Percentiles rank a stretch among this genome's conserved stretches.
phyloP scores from a whole-genome alignment of 2,888 invertebrate genomes.

The Tachina grossa region DNA sequence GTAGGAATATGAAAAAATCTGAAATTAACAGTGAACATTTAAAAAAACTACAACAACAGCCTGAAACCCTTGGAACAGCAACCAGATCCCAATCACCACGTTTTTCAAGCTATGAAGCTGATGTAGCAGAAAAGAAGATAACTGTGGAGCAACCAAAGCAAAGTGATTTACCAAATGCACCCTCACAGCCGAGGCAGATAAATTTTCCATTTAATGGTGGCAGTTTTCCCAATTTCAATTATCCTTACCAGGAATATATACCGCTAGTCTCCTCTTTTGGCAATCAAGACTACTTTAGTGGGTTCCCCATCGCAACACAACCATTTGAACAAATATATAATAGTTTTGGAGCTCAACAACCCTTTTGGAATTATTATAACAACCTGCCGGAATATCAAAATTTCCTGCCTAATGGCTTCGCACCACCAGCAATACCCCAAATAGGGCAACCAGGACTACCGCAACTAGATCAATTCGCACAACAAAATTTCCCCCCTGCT shows the following conservation, averaged over 20 bases:
- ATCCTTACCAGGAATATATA: slow-evolving; percentile 35
- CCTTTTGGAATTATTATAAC: neutral
- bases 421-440: neutral
- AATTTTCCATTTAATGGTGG: slow-evolving; percentile 27
- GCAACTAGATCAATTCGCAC: neutral
- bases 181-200: neutral
- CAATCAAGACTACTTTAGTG: slow-evolving; percentile 6
- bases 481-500: neutral
- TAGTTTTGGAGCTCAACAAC: slow-evolving; percentile 2
- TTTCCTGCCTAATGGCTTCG: neutral
- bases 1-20: slow-evolving; percentile 7
- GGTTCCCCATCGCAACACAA: slow-evolving; percentile 1
- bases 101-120: neutral
- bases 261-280: neutral
- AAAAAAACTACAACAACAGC: slow-evolving; percentile 36
- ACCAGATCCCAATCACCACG: slow-evolving; percentile 18
- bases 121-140: neutral
- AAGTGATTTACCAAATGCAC: neutral
- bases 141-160: neutral
- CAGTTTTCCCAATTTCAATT: neutral
- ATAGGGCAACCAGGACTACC: neutral
- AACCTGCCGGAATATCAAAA: too few relatives aligned
- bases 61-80: neutral
- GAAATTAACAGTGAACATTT: slow-evolving; percentile 37
- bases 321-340: neutral